Evolutionary conservation across 2,113 vertebrate species (phyloP).

Genomic region (Fregetta grallaria): DNA sequence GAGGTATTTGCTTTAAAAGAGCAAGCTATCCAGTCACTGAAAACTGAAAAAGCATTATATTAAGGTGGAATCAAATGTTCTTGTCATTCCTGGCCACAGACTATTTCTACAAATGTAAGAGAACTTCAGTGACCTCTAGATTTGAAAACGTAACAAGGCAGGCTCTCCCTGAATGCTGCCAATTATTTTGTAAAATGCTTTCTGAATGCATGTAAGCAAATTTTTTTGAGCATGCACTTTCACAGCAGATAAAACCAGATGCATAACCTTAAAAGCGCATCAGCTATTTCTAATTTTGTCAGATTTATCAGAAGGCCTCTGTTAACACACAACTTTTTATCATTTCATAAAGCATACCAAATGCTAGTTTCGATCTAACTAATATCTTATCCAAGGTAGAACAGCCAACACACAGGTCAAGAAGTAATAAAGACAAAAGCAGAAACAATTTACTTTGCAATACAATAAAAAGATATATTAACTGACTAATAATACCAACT

Average conservation of each 20-base stretch:
- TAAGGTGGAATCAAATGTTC: neutral
- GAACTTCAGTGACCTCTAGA: neutral
- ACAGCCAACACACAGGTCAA: neutral
- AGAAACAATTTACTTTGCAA: neutral
- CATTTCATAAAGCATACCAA: neutral
- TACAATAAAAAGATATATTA: neutral
- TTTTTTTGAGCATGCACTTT: neutral
- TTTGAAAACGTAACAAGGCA: neutral
- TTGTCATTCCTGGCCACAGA: neutral
- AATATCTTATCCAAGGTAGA: neutral
- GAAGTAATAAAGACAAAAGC: neutral
- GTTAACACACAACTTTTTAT: neutral
- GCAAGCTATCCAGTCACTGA: neutral
- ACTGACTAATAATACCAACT: neutral
- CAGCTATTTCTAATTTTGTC: neutral
- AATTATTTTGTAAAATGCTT: neutral
- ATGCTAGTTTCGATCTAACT: neutral
- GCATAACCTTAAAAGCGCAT: neutral
- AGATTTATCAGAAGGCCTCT: neutral
- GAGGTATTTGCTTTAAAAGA: slow-evolving; percentile 7
- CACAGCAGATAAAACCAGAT: neutral
- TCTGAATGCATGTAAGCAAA: neutral
- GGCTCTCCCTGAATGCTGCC: neutral
- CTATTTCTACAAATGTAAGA: neutral
- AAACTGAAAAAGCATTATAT: neutral